Percentiles rank a stretch among this genome's conserved stretches.
Evolutionary conservation across 2,797 vertebrate species (phyloP).

Genomic region (Chromis chromis): DNA sequence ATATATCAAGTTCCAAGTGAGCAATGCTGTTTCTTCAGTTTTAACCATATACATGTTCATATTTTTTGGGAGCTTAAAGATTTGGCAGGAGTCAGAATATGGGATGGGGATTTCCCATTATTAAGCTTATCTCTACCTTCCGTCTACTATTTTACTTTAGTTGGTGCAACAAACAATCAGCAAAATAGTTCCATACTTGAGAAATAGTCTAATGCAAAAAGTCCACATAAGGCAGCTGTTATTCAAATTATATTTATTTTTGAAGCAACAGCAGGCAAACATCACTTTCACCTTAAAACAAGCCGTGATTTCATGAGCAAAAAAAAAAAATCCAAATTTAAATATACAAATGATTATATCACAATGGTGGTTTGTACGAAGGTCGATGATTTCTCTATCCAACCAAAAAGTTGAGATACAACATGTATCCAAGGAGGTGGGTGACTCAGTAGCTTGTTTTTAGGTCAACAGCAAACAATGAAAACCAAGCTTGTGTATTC

Average conservation of each 20-base stretch:
- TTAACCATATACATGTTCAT: no score
- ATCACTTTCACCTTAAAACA: constrained; percentile 43
- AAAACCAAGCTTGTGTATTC: constrained; percentile 48
- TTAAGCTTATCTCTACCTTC: background rate
- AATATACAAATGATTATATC: constrained; percentile 15
- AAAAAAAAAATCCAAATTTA: constrained; percentile 3
- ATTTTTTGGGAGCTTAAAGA: no score
- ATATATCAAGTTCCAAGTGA: no score
- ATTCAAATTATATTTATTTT: constrained; percentile 67
- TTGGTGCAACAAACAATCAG: background rate
- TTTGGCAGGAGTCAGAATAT: no score
- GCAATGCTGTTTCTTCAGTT: no score
- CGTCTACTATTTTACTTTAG: background rate
- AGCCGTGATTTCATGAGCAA: constrained; percentile 15
- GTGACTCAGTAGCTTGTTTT: constrained; percentile 36
- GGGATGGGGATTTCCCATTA: no score
- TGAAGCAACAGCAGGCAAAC: constrained; percentile 64
- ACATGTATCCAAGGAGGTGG: constrained; percentile 17
- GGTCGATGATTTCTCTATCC: constrained; percentile 12
- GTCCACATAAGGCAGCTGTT: constrained; percentile 7
- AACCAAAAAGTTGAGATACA: constrained; percentile 13
- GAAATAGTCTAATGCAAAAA: constrained; percentile 1
- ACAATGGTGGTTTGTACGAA: background rate
- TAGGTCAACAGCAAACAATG: constrained; percentile 38
- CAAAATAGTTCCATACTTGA: background rate